Evolutionary conservation across 2,888 invertebrate genomes (phyloP).

Genomic region (Phalera bucephala): DNA sequence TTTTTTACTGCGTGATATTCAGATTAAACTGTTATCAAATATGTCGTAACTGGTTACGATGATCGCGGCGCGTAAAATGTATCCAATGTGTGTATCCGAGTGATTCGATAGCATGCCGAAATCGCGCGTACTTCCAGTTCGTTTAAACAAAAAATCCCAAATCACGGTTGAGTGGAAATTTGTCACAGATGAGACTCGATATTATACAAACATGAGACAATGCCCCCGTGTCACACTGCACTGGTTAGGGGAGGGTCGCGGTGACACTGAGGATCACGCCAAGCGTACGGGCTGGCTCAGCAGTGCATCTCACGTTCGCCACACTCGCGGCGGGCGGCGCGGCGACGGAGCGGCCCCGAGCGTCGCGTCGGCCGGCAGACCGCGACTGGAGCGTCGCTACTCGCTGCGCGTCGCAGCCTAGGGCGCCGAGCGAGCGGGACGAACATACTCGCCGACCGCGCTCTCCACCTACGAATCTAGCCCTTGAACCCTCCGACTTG

Average conservation of each 20-base stretch:
- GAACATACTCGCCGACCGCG: conserved; percentile 57
- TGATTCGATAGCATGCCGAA: conserved; percentile 63
- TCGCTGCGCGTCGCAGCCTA: conserved; percentile 75
- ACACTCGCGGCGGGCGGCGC: conserved; percentile 69
- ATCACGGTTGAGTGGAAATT: conserved; percentile 32
- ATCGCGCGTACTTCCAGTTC: conserved; percentile 28
- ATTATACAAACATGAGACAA: conserved; percentile 58
- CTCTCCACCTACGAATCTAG: conserved; percentile 66
- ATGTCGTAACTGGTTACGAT: conserved; percentile 65
- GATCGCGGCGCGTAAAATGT: conserved; percentile 49
- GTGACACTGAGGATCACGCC: conserved; percentile 41
- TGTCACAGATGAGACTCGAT: conserved; percentile 40
- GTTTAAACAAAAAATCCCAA: conserved; percentile 29
- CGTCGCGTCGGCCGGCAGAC: conserved; percentile 82
- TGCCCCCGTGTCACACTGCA: conserved; percentile 64
- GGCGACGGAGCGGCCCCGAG: conserved; percentile 70
- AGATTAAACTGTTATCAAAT: conserved; percentile 75
- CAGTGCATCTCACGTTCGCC: conserved; percentile 64
- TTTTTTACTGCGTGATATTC: conserved; percentile 70
- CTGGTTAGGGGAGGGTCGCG: conserved; percentile 35
- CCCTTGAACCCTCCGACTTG: conserved; percentile 74
- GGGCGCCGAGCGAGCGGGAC: conserved; percentile 78
- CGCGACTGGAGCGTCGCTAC: conserved; percentile 80
- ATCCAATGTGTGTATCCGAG: conserved; percentile 43
- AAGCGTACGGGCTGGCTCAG: too few relatives aligned